These are phyloP conservation scores for Percopsis omiscomaycus DNA, from an alignment of 2,797 vertebrate species.

Conservation along the genomic window DNA sequence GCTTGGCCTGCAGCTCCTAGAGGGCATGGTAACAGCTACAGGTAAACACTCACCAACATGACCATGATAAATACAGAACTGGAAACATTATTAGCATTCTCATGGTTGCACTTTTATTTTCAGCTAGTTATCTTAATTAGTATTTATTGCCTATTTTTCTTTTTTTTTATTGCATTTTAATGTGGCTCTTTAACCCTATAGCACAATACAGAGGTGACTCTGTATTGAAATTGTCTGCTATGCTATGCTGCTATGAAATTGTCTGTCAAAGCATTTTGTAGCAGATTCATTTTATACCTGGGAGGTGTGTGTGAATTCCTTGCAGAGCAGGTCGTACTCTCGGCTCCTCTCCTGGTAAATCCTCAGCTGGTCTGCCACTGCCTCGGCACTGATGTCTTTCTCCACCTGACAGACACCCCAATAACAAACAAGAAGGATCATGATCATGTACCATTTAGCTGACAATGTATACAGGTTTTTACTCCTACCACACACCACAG, in stretches of 20 bases:
- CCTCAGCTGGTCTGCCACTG: conserved; percentile 88
- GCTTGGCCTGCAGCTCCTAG: conserved; percentile 91
- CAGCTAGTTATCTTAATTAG: too few relatives aligned
- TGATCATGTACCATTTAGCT: too few relatives aligned
- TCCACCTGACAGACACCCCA: conserved; percentile 68
- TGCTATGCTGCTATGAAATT: not conserved
- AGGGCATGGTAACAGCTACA: not conserved
- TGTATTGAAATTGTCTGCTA: too few relatives aligned
- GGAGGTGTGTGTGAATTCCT: conserved; percentile 87
- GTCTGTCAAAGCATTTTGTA: not conserved
- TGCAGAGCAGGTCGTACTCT: conserved; percentile 86
- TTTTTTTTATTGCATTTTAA: not conserved
- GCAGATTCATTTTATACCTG: conserved; percentile 75
- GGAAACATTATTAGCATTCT: too few relatives aligned
- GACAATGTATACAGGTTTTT: too few relatives aligned
- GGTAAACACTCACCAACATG: not conserved
- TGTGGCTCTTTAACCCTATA: too few relatives aligned
- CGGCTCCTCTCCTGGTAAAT: conserved; percentile 91
- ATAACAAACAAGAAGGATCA: not conserved
- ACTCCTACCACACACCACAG: too few relatives aligned
- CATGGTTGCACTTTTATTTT: too few relatives aligned
- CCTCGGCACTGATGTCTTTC: conserved; percentile 88
- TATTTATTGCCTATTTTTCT: not conserved
- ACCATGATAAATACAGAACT: too few relatives aligned
- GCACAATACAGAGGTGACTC: not conserved